Evolutionary conservation across 1,140 invertebrate genomes (phyloP), one percentile per base, ranked within the genome.

Genomic region (Chelonus insularis): DNA sequence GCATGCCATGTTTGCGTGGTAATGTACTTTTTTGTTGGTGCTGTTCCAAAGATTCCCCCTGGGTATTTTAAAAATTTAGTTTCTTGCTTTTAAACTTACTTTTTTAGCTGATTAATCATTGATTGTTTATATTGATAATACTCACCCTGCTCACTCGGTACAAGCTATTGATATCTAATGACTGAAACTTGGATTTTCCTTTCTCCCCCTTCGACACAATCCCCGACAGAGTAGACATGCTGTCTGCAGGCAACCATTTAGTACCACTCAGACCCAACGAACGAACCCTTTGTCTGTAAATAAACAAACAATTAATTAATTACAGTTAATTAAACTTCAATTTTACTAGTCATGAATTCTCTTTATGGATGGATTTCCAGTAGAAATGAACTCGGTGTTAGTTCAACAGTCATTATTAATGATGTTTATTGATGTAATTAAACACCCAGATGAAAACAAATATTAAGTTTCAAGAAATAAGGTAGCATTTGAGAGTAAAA

Each of bases 1-100:
- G 95, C 89, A 97, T 93, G 87, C 95, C 95, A 96, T 97, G 94
- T 92, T 96, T 96, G 80, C 92, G 90, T 75, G 88, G 88, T 85
- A 90, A 84, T 86, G 92, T 88, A 83, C 90, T 94, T 85, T 92
- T 93, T 74, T 91, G 90, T 79, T 90, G 89, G 73, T 90, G 89
- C 75, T 91, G 89, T 83, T 94, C 91, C 75, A 87, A 90, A 82
- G 89, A 89, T 85, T 96, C 93, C 76, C 92, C 93, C 92, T 95
- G 4, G 6, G 54, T 57, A 23, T 51, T 36, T 45, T 2, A 47
- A 47, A 50, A 55, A 60, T 47, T 60, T 39, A 43, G 11, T 29
- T 7, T 50, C 16, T 21, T 34, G 11, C 32, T 34, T n/a, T n/a
- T n/a, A n/a, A n/a, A n/a, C n/a, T n/a, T n/a, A n/a, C n/a, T n/a